These are phyloP conservation scores for Caradrina clavipalpis DNA, from an alignment of 2,888 invertebrate genomes.

Conservation along the genomic window DNA sequence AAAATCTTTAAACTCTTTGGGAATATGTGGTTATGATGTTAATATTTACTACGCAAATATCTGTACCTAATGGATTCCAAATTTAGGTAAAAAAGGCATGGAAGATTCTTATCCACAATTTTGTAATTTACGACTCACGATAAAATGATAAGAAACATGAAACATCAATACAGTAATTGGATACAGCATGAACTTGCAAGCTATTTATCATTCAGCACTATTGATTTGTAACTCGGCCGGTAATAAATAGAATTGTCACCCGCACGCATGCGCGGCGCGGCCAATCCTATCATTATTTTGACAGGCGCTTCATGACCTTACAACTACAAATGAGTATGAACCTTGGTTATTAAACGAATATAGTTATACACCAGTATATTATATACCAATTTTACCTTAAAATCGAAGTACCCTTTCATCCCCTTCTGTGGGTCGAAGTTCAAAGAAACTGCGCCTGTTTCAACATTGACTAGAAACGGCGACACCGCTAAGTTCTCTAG, in stretches of 20 bases:
- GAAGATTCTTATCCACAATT: slow-evolving; percentile 29
- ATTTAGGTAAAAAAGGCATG: slow-evolving; percentile 3
- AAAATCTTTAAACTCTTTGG: neutral
- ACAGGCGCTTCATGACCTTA: slow-evolving; percentile 39
- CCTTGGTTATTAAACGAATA: neutral
- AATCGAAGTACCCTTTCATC: slow-evolving; percentile 99
- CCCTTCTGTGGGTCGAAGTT: slow-evolving; percentile 99
- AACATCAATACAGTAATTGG: slow-evolving; percentile 38
- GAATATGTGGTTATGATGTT: neutral
- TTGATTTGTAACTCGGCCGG: slow-evolving; percentile 34
- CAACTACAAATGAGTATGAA: neutral
- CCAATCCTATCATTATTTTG: slow-evolving; percentile 31
- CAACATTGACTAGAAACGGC: slow-evolving; percentile 95
- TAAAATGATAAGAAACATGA: slow-evolving; percentile 25
- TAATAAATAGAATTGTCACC: slow-evolving; percentile 32
- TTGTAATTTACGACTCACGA: slow-evolving; percentile 3
- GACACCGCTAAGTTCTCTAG: slow-evolving; percentile 95
- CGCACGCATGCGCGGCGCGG: slow-evolving; percentile 42
- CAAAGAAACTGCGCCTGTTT: slow-evolving; percentile 95
- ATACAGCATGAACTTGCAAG: slow-evolving; percentile 35
- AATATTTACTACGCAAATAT: neutral
- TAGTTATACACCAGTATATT: too few species aligned
- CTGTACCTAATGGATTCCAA: neutral
- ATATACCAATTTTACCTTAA: slow-evolving; percentile 91
- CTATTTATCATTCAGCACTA: slow-evolving; percentile 35